phyloP scores from a whole-genome alignment of 92 coral and sea anemone species.

The Desmophyllum pertusum region DNA sequence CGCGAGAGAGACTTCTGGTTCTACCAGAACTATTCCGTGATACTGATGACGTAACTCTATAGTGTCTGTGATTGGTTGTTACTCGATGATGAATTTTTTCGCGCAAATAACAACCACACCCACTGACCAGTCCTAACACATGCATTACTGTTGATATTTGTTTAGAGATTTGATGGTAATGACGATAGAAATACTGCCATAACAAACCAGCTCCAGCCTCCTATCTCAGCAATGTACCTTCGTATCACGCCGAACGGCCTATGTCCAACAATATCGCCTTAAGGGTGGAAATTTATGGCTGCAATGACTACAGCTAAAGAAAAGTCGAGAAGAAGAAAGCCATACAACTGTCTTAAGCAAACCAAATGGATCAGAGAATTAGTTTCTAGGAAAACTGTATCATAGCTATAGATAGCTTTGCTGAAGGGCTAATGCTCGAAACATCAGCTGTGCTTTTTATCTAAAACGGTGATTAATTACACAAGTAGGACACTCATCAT shows the following conservation, averaged over 20 bases:
- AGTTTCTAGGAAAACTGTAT: too few species aligned
- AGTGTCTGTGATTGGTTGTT: not conserved
- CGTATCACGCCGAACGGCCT: constrained; percentile 3
- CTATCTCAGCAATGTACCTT: constrained; percentile 20
- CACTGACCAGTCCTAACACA: not conserved
- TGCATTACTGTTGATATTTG: not conserved
- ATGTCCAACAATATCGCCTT: not conserved
- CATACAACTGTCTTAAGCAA: not conserved
- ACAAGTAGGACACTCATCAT: too few species aligned
- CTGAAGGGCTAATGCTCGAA: too few species aligned
- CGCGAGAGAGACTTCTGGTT: too few species aligned
- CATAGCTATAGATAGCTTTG: too few species aligned
- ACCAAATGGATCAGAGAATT: not conserved
- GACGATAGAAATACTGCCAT: not conserved
- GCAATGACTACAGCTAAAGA: not conserved
- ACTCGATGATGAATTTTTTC: too few species aligned
- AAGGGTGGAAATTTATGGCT: constrained; percentile 14
- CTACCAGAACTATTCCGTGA: too few species aligned
- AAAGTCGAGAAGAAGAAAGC: not conserved
- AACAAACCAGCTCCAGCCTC: constrained; percentile 3
- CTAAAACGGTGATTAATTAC: too few species aligned
- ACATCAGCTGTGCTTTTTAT: too few species aligned
- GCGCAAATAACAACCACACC: not conserved
- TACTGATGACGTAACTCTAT: not conserved
- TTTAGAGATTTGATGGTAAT: constrained; percentile 9